Evolutionary conservation across 2,113 vertebrate genomes (phyloP).

Genomic region (Excalfactoria chinensis): DNA sequence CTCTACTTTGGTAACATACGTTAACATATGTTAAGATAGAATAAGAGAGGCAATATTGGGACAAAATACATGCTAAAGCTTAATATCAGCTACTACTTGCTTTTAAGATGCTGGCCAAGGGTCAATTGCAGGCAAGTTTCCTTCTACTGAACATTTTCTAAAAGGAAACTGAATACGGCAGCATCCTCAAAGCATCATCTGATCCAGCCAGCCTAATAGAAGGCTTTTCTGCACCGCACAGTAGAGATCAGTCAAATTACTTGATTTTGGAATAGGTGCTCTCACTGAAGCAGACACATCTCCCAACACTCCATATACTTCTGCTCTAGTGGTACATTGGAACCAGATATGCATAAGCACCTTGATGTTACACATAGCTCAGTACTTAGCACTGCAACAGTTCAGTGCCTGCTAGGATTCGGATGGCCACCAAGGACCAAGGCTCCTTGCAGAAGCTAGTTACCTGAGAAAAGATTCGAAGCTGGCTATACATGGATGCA

Average conservation of each 20-base stretch:
- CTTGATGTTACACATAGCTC: neutral
- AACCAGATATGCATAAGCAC: neutral
- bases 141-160: neutral
- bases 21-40: no score
- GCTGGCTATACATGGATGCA: neutral
- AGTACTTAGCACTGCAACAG: neutral
- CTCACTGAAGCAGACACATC: rapidly evolving
- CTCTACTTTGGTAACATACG: neutral
- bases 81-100: neutral
- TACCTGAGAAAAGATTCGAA: neutral
- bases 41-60: neutral
- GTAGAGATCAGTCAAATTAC: neutral
- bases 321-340: neutral
- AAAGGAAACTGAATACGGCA: slow-evolving; percentile 14
- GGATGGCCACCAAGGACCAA: neutral
- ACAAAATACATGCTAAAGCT: neutral
- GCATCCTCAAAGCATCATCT: neutral
- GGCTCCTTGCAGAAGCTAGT: neutral
- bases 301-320: neutral
- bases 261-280: neutral
- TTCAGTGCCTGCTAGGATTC: neutral
- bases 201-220: slow-evolving; percentile 19
- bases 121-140: neutral
- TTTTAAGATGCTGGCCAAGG: neutral
- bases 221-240: neutral